phyloP scores from a whole-genome alignment of 1,140 invertebrate species.

The Zaprionus nigranus region DNA sequence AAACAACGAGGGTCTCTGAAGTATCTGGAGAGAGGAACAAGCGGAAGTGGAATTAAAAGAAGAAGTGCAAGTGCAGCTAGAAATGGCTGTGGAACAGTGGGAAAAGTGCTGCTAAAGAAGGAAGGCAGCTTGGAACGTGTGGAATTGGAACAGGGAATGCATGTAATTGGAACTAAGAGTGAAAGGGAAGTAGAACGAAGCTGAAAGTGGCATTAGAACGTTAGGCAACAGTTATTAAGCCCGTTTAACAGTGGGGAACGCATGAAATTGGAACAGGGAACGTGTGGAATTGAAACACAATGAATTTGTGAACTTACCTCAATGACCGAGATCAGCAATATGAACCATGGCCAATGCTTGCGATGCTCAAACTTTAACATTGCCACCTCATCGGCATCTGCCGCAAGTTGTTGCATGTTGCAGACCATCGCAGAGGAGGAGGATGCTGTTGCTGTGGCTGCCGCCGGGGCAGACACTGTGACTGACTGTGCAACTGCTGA shows the following conservation, averaged over 20 bases:
- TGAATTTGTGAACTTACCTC: conserved; percentile 88
- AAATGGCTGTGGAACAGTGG: not conserved
- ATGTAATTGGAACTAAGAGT: too few relatives aligned
- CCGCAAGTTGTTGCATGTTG: conserved; percentile 18
- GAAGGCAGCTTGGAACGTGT: not conserved
- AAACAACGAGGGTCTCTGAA: conserved; percentile 12
- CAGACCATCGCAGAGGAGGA: conserved; percentile 7
- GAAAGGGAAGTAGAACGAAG: too few relatives aligned
- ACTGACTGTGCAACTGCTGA: not conserved
- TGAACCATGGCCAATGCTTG: conserved; percentile 89
- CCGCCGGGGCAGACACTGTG: conserved; percentile 12
- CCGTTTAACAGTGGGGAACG: too few relatives aligned
- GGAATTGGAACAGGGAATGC: conserved; percentile 7
- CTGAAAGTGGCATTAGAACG: too few relatives aligned
- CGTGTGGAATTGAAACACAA: not conserved
- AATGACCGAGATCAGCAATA: conserved; percentile 93
- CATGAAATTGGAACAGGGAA: not conserved
- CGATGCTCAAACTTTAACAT: conserved; percentile 71
- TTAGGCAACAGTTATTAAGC: too few relatives aligned
- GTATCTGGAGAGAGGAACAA: not conserved
- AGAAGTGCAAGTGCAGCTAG: not conserved
- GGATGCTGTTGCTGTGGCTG: conserved; percentile 30
- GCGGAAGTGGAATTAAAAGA: conserved; percentile 9
- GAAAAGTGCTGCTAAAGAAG: not conserved
- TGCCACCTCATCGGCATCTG: conserved; percentile 52